Conservation (phyloP, 2,113 vertebrate species). For the Chamaetylas fuelleborni region DNA sequence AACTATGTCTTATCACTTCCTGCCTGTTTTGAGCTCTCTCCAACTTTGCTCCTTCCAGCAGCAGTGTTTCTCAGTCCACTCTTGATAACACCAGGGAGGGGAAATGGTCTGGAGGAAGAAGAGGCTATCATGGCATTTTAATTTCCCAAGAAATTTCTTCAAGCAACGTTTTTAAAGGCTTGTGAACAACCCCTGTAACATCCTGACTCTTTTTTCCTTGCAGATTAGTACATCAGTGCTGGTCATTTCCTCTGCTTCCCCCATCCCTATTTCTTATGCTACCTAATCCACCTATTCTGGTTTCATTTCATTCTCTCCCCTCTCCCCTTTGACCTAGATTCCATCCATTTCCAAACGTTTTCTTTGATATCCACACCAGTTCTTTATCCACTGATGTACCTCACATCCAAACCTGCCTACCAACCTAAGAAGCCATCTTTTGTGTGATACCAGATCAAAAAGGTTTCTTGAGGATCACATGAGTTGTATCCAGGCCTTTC, state of each 20-base stretch:
- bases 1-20: slow-evolving; percentile 5
- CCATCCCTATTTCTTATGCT: neutral
- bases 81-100: slow-evolving; percentile 4
- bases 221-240: neutral
- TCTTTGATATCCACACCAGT: neutral
- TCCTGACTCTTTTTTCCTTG: slow-evolving; percentile 36
- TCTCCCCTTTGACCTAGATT: slow-evolving; percentile 15
- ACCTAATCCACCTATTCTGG: neutral
- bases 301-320: neutral
- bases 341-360: neutral
- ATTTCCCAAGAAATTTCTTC: slow-evolving; percentile 44
- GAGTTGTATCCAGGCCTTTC: neutral
- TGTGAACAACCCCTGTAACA: slow-evolving; percentile 1
- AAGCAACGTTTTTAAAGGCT: slow-evolving; percentile 3
- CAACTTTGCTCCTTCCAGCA: neutral
- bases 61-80: neutral
- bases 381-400: neutral
- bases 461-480: slow-evolving; percentile 20
- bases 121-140: neutral
- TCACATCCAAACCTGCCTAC: neutral
- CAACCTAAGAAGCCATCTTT: slow-evolving; percentile 11
- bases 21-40: slow-evolving; percentile 12
- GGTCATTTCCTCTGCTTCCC: slow-evolving; percentile 15
- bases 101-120: slow-evolving; percentile 33
- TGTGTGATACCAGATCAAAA: neutral